Evolutionary conservation across 2,888 invertebrate genomes (phyloP), one percentile per base, ranked within the genome.

Genomic region (Aquatica leii): DNA sequence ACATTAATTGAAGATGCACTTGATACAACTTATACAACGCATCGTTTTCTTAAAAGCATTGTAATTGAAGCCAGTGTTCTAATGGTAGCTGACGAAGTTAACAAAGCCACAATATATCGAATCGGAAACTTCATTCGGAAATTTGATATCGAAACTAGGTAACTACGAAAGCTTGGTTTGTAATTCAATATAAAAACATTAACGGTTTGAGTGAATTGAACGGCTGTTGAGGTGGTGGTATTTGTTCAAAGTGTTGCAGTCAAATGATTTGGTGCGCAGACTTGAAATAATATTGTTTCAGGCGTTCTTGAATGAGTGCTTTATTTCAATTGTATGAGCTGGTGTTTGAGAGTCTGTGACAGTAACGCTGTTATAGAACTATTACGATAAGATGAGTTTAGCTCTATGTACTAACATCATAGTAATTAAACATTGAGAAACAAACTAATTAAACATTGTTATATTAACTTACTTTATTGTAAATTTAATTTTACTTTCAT

Each of bases 231-330:
- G 55, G 50, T 35, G 49, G 50, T 50, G 24, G 34, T 62, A 57
- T 62, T 62, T 62, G 43, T 62, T 56, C 57, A 62, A 51, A 49
- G 56, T 52, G 56, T 62, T 49, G 62, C 56, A 56, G 52, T 43
- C 62, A 62, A 62, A 62, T 62, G 62, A 62, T 58, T 54, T 58
- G 52, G 51, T 58, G 53, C 63, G 64, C 54, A 61, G 67, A 54
- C 67, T 67, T 65, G 65, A 55, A 66, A 68, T 67, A 70, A 70
- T 70, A 68, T 70, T 70, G 68, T 70, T 70, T 66, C 62, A 67
- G 67, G 61, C 66, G 66, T 55, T 52, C 54, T 61, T 63, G 61
- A 65, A 68, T 63, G 60, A 55, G 65, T 59, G 64, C 65, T 69
- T 68, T 66, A 69, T 65, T 68, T 66, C 62, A 65, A 69, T 63